Evolutionary conservation across 2,113 vertebrate species (phyloP), one percentile per base, ranked within the genome.

Genomic region (Zeus faber): DNA sequence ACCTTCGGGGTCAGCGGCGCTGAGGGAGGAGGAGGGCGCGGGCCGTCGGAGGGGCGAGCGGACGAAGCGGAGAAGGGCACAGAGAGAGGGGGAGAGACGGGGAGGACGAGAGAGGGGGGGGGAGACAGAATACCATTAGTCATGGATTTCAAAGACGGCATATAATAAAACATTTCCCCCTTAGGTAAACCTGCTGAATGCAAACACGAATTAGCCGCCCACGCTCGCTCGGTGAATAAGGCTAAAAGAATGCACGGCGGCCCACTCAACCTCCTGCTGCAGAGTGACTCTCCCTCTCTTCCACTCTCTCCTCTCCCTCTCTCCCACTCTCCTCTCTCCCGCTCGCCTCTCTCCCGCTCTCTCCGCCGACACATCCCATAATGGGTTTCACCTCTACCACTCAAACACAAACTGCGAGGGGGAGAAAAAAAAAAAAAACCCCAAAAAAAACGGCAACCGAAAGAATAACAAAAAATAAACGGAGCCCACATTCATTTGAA

Each of bases 121-220:
- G 41, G 44, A 76, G 66, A 66, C 46, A 35, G 54, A 79, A 66
- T 51, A 82, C 80, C 89, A 89, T 89, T 91, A 89, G 85, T 89
- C 86, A 88, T 87, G 58, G 67, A 82, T 88, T 90, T 91, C 86
- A 87, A 89, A 89, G 84, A 82, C 83, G 70, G 76, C 68, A 39
- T 83, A 83, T 84, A 87, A 91, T 89, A 86, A 89, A 85, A 85
- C 83, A 87, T 82, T 85, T 84, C 80, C 85, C 82, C 84, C 84
- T 80, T 76, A 90, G 90, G 89, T 91, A 90, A 90, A 88, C 81
- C 85, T 81, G 81, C 27, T 85, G 80, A 89, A 89, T 86, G 79
- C 88, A 89, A 91, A 89, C 86, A 89, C 67, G 74, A 88, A 90
- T 90, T 88, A 89, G 79, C 69, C 81, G 76, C 89, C 88, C 71